Base-by-base conservation (phyloP, 1,140 invertebrate genomes). In the Drosophila pandora region DNA sequence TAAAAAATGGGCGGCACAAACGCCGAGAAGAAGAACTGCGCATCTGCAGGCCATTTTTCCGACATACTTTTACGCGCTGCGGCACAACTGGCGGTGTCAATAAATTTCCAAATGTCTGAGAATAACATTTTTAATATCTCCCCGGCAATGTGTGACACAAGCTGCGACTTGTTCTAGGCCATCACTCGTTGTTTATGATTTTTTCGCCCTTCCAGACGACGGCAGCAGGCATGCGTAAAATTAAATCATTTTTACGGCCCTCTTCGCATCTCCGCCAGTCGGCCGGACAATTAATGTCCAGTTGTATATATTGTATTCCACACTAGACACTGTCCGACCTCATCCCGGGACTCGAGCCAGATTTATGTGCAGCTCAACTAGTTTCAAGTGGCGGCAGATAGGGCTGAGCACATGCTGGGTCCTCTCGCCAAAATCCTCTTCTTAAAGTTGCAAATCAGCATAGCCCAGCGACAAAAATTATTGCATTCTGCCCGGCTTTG, bases 211-310 rank as follows among this genome's bases (percentile, higher is more conserved):
- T 43, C 52, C 25, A 55, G 41, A 30, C 43, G 32, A 5, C 39
- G 6, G n/a, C 49, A 17, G 68, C 73, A 80, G 68, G 67, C 73
- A 70, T 81, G 78, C 74, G 77, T 70, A 64, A 87, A 85, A 87
- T 87, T 87, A 85, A 85, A 85, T 85, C 82, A 85, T 87, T 85
- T 85, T 85, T 87, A 85, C 82, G 61, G 77, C 64, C 63, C 57
- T 30, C 53, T 57, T 48, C 50, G 37, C 39, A 23, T 22, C 71
- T 39, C 50, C 17, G 43, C 32, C 63, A 79, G 75, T 70, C 79
- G 65, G 48, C 30, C 34, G 48, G 76, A 82, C 79, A 83, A 82
- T 82, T 82, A 82, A 82, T 82, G 79, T 62, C 21, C 23, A n/a
- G 41, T 63, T 58, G 47, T 53, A 41, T 13, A 41, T 13, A 64